Base-by-base conservation (phyloP, 2,797 vertebrate genomes). In the Uromys caudimaculatus region DNA sequence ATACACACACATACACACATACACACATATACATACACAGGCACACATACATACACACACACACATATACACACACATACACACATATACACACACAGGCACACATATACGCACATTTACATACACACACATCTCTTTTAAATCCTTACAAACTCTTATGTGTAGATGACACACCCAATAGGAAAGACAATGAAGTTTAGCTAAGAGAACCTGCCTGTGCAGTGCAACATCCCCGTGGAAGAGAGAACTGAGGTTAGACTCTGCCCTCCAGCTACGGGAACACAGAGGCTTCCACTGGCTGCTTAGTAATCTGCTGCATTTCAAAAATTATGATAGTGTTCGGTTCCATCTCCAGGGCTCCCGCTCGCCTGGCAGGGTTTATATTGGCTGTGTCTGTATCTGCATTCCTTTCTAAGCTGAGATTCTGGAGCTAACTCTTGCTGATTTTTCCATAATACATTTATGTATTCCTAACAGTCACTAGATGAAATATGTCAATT, bases 361-460 rank as follows among this genome's bases (percentile, higher is more conserved):
- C 67, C 44, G 41, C 62, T 44, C 38, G 11, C 87, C 47, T 82
- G 32, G 21, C 0, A 44, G 79, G 83, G 87, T 62, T 69, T 27
- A 67, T 47, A 23, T 23, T 56, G 91, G 75, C 77, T 38, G 0
- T 62, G 27, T 58, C 52, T 27, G 3, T 44, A 38, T 75, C 73
- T 83, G 60, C 60, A 75, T 85, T 95, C 86, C 83, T 41, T 41
- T 90, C 16, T 47, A 67, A 73, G 54, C 58, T 71, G 58, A 90
- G 60, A 60, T 67, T 19, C 24, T 58, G 14, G 56, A 35, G 32
- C 58, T 52, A 67, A 54, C 23, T 67, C 90, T 58, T 60, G 4
- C 47, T 47, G 73, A 23, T 58, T 44, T 69, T 88, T 23, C 75
- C 41, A 14, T 17, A 32, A 44, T 23, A 2, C 2, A 35, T 17